These are phyloP conservation scores for Zoanthus gigantus DNA, from an alignment of 92 coral and sea anemone species.

Conservation along the genomic window DNA sequence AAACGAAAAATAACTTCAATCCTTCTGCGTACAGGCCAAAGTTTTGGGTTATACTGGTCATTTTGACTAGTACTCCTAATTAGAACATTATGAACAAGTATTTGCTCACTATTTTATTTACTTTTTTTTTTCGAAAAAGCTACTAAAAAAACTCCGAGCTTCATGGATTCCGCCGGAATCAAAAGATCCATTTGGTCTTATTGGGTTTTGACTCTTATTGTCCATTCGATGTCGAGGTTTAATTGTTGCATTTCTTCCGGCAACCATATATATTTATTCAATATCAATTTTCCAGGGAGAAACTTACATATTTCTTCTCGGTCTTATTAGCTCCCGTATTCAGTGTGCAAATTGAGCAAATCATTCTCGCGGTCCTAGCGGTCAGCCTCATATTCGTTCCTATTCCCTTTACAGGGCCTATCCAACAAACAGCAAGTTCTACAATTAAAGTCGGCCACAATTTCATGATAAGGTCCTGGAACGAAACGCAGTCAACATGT, in stretches of 20 bases:
- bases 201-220: no score
- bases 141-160: no score
- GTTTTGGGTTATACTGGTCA: no score
- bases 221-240: background rate
- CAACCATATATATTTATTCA: background rate
- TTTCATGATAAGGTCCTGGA: background rate
- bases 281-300: background rate
- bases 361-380: background rate
- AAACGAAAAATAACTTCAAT: no score
- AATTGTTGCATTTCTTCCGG: background rate
- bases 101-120: no score
- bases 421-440: background rate
- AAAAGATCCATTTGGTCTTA: no score
- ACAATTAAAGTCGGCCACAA: background rate
- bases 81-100: no score
- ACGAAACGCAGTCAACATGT: background rate
- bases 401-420: background rate
- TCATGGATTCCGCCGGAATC: no score
- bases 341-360: background rate
- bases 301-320: constrained; percentile 7
- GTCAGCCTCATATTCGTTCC: background rate
- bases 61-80: no score
- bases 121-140: no score
- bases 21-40: no score
- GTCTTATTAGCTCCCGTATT: background rate